Evolutionary conservation across 2,888 invertebrate genomes (phyloP).

Genomic region (Drosophila mettleri): DNA sequence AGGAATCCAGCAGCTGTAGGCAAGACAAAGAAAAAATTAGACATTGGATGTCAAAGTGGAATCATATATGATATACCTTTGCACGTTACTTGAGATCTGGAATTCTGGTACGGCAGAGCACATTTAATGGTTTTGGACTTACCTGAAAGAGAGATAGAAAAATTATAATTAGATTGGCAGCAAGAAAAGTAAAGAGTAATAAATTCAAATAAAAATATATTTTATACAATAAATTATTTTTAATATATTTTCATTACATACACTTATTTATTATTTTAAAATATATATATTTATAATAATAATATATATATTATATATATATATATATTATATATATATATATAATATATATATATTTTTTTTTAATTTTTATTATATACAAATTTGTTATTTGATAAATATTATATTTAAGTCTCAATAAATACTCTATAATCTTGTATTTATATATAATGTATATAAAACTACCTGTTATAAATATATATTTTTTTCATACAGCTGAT

Average conservation of each 20-base stretch:
- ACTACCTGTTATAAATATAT: conserved; percentile 3
- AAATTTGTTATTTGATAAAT: too few species aligned
- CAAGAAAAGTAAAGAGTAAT: not conserved
- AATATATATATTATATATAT: too few species aligned
- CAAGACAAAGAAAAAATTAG: not conserved
- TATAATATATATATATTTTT: too few species aligned
- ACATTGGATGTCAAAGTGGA: conserved; percentile 8
- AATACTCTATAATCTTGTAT: not conserved
- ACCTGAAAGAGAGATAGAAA: conserved; percentile 27
- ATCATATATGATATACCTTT: too few species aligned
- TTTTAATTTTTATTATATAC: too few species aligned
- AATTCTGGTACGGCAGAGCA: not conserved
- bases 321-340: too few species aligned
- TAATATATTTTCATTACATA: too few species aligned
- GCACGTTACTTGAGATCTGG: not conserved
- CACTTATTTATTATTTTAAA: too few species aligned
- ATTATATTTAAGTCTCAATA: too few species aligned
- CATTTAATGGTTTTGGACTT: conserved; percentile 18
- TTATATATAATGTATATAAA: not conserved
- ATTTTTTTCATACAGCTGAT: conserved; percentile 12
- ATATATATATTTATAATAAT: too few species aligned
- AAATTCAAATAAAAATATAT: too few species aligned
- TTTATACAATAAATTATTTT: too few species aligned
- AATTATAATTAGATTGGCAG: conserved; percentile 12
- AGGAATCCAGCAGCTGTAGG: not conserved